A percentile compares a stretch with the other conserved stretches of the same genome.
Evolutionary conservation across 1,140 invertebrate species (phyloP).

Genomic region (Pteromalus puparum): DNA sequence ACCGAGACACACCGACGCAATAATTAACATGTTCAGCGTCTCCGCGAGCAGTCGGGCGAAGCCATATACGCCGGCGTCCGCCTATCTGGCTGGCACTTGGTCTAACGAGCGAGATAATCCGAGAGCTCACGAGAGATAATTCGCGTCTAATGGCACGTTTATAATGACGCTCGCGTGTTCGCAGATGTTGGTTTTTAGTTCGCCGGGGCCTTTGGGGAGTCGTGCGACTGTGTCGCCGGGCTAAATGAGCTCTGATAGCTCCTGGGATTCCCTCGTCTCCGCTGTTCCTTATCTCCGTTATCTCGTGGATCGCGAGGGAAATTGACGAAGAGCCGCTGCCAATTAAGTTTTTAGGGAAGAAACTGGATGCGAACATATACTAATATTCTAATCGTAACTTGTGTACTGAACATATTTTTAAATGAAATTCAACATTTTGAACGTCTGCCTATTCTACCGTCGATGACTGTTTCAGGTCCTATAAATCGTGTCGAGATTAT

Average conservation of each 20-base stretch:
- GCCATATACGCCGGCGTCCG: neutral
- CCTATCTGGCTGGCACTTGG: neutral
- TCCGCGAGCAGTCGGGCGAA: neutral
- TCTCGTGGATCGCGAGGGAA: neutral
- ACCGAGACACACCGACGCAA: neutral
- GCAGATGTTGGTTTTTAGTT: constrained; percentile 53
- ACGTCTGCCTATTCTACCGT: too few relatives aligned
- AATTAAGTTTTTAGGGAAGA: constrained; percentile 6
- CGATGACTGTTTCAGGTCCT: too few relatives aligned
- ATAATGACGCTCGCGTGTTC: constrained; percentile 45
- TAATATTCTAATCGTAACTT: too few relatives aligned
- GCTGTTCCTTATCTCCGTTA: constrained; percentile 34
- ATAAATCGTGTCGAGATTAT: too few relatives aligned
- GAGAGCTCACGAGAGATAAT: constrained; percentile 55
- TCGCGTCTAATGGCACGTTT: constrained; percentile 57
- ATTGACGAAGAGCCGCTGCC: constrained; percentile 24
- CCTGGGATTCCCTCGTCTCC: constrained; percentile 36
- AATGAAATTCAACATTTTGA: too few relatives aligned
- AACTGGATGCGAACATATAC: too few relatives aligned
- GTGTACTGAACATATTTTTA: too few relatives aligned
- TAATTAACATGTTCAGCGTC: neutral
- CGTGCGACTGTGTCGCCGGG: constrained; percentile 2
- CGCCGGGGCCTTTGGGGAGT: constrained; percentile 43
- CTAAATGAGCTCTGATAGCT: constrained; percentile 50
- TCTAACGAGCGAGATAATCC: constrained; percentile 47